Conservation (phyloP, 2,888 invertebrate species). For the Heliconius sara region DNA sequence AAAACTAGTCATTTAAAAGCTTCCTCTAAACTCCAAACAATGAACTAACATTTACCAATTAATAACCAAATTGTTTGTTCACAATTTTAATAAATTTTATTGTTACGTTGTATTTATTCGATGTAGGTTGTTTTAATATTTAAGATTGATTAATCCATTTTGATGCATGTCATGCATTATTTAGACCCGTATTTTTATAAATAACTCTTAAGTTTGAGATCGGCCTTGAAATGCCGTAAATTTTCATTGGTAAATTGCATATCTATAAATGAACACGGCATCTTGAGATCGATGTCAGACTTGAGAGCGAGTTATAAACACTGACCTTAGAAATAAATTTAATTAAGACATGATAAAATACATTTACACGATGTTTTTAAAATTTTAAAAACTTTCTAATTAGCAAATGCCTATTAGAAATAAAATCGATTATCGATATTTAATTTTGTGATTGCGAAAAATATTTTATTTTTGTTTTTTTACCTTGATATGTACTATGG, state of each 20-base stretch:
- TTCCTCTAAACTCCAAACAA: conserved; percentile 54
- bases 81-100: conserved; percentile 81
- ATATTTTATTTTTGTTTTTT: not conserved
- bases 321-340: too few species aligned
- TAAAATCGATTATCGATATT: not conserved
- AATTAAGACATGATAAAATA: not conserved
- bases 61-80: conserved; percentile 82
- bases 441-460: not conserved
- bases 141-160: conserved; percentile 19
- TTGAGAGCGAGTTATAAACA: too few species aligned
- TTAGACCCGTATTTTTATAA: not conserved
- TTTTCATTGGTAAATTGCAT: too few species aligned
- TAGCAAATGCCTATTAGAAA: not conserved
- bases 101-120: conserved; percentile 70
- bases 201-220: too few species aligned
- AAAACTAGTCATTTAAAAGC: conserved; percentile 58
- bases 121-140: conserved; percentile 66
- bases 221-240: too few species aligned
- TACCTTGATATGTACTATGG: not conserved
- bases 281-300: too few species aligned
- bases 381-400: not conserved
- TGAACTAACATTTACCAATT: conserved; percentile 55
- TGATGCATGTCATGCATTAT: conserved; percentile 8
- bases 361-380: conserved; percentile 8
- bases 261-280: too few species aligned